A percentile compares a stretch with the other conserved stretches of the same genome.
Evolutionary conservation across 2,113 vertebrate species (phyloP).

Genomic region (Sinocyclocheilus rhinocerous): DNA sequence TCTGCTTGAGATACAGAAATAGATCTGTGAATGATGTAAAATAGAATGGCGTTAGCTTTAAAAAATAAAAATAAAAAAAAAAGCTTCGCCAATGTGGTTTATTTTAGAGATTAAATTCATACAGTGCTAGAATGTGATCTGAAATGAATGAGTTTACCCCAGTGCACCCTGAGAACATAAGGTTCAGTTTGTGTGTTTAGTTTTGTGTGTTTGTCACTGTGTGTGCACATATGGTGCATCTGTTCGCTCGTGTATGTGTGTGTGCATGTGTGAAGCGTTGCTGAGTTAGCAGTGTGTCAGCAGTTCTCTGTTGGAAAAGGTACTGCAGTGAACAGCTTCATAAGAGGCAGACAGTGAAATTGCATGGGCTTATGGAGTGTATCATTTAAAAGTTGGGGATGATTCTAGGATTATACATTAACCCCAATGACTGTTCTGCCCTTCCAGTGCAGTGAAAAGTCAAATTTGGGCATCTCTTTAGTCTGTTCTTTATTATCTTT

Average conservation of each 20-base stretch:
- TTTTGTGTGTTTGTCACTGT: background rate
- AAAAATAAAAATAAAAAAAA: background rate
- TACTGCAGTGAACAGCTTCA: slow-evolving; percentile 56
- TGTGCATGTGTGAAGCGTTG: slow-evolving; percentile 53
- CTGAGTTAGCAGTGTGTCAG: slow-evolving; percentile 71
- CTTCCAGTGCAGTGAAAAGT: background rate
- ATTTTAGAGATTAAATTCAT: background rate
- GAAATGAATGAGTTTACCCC: background rate
- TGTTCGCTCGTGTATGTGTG: slow-evolving; percentile 9
- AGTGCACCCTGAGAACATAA: background rate
- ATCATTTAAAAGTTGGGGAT: background rate
- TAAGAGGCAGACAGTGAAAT: slow-evolving; percentile 34
- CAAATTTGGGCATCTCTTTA: background rate
- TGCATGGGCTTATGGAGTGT: slow-evolving; percentile 8
- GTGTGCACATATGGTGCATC: slow-evolving; percentile 3
- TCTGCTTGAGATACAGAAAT: background rate
- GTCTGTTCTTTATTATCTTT: background rate
- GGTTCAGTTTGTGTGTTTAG: slow-evolving; percentile 10
- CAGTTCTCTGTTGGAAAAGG: slow-evolving; percentile 57
- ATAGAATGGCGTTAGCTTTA: background rate
- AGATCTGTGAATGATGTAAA: background rate
- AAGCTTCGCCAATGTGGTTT: background rate
- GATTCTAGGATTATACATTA: background rate
- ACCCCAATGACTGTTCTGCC: background rate
- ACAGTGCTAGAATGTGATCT: background rate